A percentile compares a stretch with the other conserved stretches of the same genome.
These are phyloP conservation scores for Laticauda colubrina DNA, from an alignment of 2,113 vertebrate genomes.

Conservation along the genomic window DNA sequence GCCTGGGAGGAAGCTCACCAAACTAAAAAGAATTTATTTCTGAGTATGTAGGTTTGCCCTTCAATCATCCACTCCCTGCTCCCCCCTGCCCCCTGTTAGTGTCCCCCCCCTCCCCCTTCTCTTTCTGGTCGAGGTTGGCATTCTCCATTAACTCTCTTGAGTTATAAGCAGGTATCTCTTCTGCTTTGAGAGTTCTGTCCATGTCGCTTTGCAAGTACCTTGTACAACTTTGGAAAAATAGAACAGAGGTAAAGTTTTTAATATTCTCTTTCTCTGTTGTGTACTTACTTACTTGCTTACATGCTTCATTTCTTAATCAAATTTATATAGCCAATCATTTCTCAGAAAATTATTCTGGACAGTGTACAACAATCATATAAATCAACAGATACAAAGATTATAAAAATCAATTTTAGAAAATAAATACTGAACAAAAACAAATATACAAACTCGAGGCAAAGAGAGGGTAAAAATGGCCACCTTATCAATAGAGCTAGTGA, in stretches of 20 bases:
- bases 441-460: background rate
- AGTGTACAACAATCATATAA: background rate
- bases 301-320: background rate
- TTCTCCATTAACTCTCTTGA: background rate
- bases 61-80: background rate
- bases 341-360: background rate
- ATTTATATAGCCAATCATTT: background rate
- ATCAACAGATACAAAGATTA: background rate
- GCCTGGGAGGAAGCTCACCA: background rate
- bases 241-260: background rate
- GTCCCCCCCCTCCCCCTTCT: no score
- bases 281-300: background rate
- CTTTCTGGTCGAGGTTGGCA: background rate
- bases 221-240: background rate
- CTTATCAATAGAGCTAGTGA: background rate
- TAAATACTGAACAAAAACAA: background rate
- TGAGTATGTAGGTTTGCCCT: background rate
- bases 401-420: background rate
- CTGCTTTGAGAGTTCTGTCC: background rate
- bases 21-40: background rate
- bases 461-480: background rate
- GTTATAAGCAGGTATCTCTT: background rate
- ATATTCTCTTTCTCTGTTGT: background rate
- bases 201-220: background rate
- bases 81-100: background rate